A percentile compares a stretch with the other conserved stretches of the same genome.
Evolutionary conservation across 2,888 invertebrate species (phyloP).

Genomic region (Panzeria rudis): DNA sequence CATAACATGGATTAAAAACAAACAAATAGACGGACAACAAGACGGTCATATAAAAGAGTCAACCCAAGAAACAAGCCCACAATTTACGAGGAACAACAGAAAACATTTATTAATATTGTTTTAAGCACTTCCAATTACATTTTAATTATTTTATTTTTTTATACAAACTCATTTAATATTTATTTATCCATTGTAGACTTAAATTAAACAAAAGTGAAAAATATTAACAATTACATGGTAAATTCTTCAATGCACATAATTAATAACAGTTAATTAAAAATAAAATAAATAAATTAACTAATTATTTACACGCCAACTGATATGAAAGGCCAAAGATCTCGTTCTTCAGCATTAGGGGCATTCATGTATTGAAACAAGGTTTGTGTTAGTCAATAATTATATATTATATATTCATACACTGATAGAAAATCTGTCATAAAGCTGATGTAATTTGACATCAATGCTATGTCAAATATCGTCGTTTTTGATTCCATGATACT

Average conservation of each 20-base stretch:
- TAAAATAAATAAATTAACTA: conserved; percentile 34
- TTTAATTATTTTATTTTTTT: conserved; percentile 37
- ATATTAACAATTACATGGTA: conserved; percentile 46
- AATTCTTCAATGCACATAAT: conserved; percentile 37
- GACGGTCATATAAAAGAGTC: not conserved
- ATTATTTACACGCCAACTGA: conserved; percentile 49
- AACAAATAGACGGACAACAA: not conserved
- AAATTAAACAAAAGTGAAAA: conserved; percentile 19
- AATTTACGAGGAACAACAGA: not conserved
- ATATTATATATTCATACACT: no score
- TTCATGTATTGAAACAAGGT: conserved; percentile 20
- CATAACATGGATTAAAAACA: conserved; percentile 23
- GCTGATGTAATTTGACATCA: no score
- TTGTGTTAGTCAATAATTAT: not conserved
- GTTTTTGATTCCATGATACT: no score
- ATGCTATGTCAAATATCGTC: no score
- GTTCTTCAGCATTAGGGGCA: conserved; percentile 13
- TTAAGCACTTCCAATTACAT: conserved; percentile 10
- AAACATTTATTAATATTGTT: conserved; percentile 22
- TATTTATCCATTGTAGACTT: conserved; percentile 19
- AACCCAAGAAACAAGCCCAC: not conserved
- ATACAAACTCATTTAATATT: conserved; percentile 9
- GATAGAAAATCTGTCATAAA: no score
- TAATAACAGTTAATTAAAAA: conserved; percentile 25
- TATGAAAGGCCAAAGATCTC: conserved; percentile 59